phyloP scores from a whole-genome alignment of 1,140 invertebrate genomes.

The Camponotus pennsylvanicus region DNA sequence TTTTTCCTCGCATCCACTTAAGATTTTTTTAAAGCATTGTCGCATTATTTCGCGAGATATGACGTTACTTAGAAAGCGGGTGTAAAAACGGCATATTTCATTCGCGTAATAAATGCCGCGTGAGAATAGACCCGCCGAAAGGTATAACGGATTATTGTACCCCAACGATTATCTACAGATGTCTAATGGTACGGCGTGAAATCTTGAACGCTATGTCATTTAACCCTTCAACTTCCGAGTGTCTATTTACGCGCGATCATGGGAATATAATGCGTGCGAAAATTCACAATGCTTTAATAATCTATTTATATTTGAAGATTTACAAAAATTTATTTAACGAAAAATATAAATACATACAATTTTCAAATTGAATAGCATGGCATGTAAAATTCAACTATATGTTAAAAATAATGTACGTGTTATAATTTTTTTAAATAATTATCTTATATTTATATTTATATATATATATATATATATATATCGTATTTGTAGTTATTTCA shows the following conservation, averaged over 20 bases:
- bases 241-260: background rate
- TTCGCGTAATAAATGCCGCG: constrained; percentile 36
- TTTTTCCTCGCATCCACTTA: constrained; percentile 49
- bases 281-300: background rate
- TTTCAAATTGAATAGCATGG: background rate
- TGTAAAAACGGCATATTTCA: constrained; percentile 49
- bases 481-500: background rate
- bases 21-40: constrained; percentile 23
- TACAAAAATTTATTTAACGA: background rate
- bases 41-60: constrained; percentile 44
- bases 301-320: background rate
- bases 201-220: constrained; percentile 21
- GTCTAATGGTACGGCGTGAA: constrained; percentile 23
- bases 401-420: too few relatives aligned
- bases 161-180: constrained; percentile 23
- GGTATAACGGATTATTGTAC: constrained; percentile 40
- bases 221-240: background rate
- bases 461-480: too few relatives aligned
- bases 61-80: constrained; percentile 46
- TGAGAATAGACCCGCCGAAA: constrained; percentile 7
- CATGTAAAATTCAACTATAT: background rate
- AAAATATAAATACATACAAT: background rate
- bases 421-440: background rate
- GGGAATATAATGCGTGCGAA: background rate
- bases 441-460: too few relatives aligned